Evolutionary conservation across 2,113 vertebrate species (phyloP).

Genomic region (Leucopsar rothschildi): DNA sequence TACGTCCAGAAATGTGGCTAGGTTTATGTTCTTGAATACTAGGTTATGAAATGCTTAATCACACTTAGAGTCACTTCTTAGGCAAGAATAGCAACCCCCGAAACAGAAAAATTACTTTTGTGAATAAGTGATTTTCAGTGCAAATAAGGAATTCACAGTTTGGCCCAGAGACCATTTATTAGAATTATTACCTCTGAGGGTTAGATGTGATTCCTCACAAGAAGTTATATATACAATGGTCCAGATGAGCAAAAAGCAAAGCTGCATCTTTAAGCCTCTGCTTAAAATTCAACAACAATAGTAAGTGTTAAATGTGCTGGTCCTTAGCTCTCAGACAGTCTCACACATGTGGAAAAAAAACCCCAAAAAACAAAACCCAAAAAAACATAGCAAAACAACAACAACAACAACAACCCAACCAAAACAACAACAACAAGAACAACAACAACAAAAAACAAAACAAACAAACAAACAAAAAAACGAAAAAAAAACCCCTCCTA

Average conservation of each 20-base stretch:
- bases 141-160: neutral
- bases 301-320: neutral
- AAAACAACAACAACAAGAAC: too few relatives aligned
- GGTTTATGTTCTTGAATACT: neutral
- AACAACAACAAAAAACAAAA: too few relatives aligned
- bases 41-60: neutral
- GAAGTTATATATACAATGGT: neutral
- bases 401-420: too few relatives aligned
- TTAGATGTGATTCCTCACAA: neutral
- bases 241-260: neutral
- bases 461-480: too few relatives aligned
- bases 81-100: neutral
- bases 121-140: neutral
- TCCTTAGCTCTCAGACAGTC: neutral
- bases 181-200: neutral
- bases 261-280: neutral
- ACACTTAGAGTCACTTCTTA: neutral
- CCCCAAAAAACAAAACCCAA: too few relatives aligned
- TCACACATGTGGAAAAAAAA: neutral
- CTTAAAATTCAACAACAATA: neutral
- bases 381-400: too few relatives aligned
- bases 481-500: neutral
- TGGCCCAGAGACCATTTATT: neutral
- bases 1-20: fast-evolving
- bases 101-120: neutral